Base-by-base conservation (phyloP, 2,113 vertebrate genomes). In the Bagarius yarrelli region DNA sequence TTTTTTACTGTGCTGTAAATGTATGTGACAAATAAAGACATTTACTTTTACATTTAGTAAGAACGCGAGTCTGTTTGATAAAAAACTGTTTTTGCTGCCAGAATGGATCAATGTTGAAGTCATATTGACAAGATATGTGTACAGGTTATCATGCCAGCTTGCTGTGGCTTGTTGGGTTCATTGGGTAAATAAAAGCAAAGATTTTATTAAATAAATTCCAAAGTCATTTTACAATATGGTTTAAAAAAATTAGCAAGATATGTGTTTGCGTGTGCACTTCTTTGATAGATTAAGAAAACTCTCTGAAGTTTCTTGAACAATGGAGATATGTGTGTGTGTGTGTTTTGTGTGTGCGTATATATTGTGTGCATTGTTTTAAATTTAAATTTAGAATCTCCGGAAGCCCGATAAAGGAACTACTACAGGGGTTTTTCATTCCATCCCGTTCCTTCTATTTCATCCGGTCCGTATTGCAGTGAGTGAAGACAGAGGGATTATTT, bases 361-460 rank as follows among this genome's bases (percentile, higher is more conserved):
- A 77, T 71, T 85, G 76, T 80, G 30, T 66, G 69, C 25, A 52
- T 78, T 69, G 72, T 83, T 81, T 84, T 73, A 78, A 76, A 87
- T 59, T 64, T 87, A 91, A 89, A 91, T 88, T 90, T 88, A 89
- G 88, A 88, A 83, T 81, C 53, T n/a, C 67, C 87, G 91, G 91
- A 90, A 90, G 71, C 72, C 72, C 4, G 60, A 88, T 84, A 87
- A 88, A 90, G 84, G 81, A 80, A n/a, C 64, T 11, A 40, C 76
- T 44, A 81, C 76, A 89, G 90, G 90, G 87, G 91, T 92, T 86
- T 84, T 34, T 50, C 79, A 84, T 90, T 91, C 87, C 82, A 15
- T 79, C 30, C 57, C 53, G 78, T 40, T 64, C 60, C 44, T 30
- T 34, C 70, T 27, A 30, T 73, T 73, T 19, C 50, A 73, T 55